These are phyloP conservation scores for Ceratina australensis DNA, from an alignment of 1,140 invertebrate species.

Conservation along the genomic window DNA sequence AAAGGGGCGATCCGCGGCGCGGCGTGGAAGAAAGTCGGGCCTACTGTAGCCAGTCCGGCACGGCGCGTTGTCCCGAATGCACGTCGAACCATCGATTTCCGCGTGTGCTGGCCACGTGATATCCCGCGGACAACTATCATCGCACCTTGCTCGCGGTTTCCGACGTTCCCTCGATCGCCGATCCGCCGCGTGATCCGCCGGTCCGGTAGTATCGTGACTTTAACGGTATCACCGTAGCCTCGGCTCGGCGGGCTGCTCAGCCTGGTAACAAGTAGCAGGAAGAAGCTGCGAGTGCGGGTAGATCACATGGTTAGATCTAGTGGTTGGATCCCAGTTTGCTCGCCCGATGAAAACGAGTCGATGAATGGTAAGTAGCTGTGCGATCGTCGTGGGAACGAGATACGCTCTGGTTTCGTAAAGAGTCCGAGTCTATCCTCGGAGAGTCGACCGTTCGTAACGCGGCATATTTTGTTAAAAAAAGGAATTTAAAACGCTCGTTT, in stretches of 20 bases:
- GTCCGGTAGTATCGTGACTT: constrained; percentile 4
- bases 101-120: constrained; percentile 56
- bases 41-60: constrained; percentile 70
- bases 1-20: constrained; percentile 67
- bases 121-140: constrained; percentile 19
- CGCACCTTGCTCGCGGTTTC: not conserved
- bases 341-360: constrained; percentile 28
- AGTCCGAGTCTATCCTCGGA: too few species aligned
- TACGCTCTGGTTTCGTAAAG: too few species aligned
- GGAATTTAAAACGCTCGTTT: too few species aligned
- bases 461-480: too few species aligned
- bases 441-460: too few species aligned
- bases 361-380: constrained; percentile 56
- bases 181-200: not conserved
- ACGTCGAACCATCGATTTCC: constrained; percentile 60
- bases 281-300: not conserved
- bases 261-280: constrained; percentile 3
- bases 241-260: not conserved
- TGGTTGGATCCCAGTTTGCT: not conserved
- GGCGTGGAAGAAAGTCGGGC: constrained; percentile 71
- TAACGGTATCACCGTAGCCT: constrained; percentile 13
- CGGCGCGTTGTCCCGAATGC: constrained; percentile 70
- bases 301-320: not conserved
- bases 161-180: not conserved
- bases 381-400: constrained; percentile 2